A percentile compares a stretch with the other conserved stretches of the same genome.
phyloP scores from a whole-genome alignment of 2,888 invertebrate genomes.

The Orthosia gothica region DNA sequence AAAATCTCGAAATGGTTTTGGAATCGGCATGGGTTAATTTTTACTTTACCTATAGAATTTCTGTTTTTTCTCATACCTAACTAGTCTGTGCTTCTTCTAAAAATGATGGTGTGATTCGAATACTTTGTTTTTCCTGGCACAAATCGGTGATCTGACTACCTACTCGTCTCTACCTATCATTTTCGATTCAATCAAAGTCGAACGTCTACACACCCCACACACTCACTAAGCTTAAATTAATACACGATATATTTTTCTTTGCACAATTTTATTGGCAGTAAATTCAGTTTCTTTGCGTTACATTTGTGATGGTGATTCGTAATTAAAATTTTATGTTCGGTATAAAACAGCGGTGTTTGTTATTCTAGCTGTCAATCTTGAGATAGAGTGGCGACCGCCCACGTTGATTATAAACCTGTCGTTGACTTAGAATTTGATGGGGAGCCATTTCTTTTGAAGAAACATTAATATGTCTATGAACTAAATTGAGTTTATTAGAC shows the following conservation, averaged over 20 bases:
- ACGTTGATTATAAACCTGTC: constrained; percentile 43
- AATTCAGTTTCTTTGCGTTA: constrained; percentile 55
- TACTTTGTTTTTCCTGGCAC: too few relatives aligned
- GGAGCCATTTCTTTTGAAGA: constrained; percentile 8
- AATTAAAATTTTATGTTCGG: constrained; percentile 63
- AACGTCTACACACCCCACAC: constrained; percentile 10
- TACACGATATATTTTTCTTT: constrained; percentile 55
- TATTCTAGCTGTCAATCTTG: constrained; percentile 59
- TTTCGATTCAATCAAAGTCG: neutral
- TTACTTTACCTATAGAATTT: too few relatives aligned
- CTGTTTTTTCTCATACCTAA: too few relatives aligned
- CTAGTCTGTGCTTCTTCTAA: too few relatives aligned
- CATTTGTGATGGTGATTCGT: constrained; percentile 65
- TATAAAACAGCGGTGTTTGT: constrained; percentile 57
- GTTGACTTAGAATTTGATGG: constrained; percentile 7
- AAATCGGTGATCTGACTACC: too few relatives aligned
- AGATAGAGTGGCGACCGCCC: constrained; percentile 51
- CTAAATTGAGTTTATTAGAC: neutral
- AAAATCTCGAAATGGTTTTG: too few relatives aligned
- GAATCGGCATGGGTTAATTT: too few relatives aligned
- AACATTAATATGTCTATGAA: neutral
- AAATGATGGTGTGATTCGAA: too few relatives aligned
- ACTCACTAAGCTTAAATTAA: constrained; percentile 42
- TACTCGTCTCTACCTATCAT: too few relatives aligned
- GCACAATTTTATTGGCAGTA: constrained; percentile 60